phyloP scores from a whole-genome alignment of 2,888 invertebrate species.

The Xanthorhoe spadicearia region DNA sequence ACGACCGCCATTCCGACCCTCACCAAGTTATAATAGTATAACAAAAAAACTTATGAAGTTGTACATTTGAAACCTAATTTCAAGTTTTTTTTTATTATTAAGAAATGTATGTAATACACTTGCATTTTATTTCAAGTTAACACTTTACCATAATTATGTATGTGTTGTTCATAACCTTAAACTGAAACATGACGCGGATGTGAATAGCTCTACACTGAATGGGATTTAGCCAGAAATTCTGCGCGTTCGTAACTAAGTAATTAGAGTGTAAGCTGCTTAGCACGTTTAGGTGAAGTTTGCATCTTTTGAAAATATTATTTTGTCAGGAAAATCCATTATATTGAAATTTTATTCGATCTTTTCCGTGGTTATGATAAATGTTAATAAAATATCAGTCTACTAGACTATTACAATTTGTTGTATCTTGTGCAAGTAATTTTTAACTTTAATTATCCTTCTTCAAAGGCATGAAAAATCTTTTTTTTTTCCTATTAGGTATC shows the following conservation, averaged over 20 bases:
- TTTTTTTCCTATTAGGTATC: background rate
- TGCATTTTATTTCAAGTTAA: conserved; percentile 2
- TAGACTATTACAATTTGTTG: background rate
- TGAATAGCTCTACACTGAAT: conserved; percentile 23
- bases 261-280: conserved; percentile 31
- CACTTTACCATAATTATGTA: conserved; percentile 9
- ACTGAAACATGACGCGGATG: conserved; percentile 7
- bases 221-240: conserved; percentile 25
- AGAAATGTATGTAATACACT: too few relatives aligned
- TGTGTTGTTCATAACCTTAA: conserved; percentile 15
- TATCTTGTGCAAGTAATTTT: background rate
- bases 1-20: too few relatives aligned
- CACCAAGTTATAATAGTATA: too few relatives aligned
- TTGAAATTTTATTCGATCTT: background rate
- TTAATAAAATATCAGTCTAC: too few relatives aligned
- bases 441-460: background rate
- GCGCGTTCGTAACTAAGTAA: conserved; percentile 29
- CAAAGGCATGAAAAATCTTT: conserved; percentile 3
- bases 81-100: too few relatives aligned
- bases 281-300: conserved; percentile 13
- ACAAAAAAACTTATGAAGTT: too few relatives aligned
- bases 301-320: conserved; percentile 18
- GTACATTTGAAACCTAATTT: too few relatives aligned
- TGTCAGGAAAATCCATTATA: background rate
- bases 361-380: background rate